Evolutionary conservation across 2,113 vertebrate genomes (phyloP), one percentile per base, ranked within the genome.

Genomic region (Nibea coibor): DNA sequence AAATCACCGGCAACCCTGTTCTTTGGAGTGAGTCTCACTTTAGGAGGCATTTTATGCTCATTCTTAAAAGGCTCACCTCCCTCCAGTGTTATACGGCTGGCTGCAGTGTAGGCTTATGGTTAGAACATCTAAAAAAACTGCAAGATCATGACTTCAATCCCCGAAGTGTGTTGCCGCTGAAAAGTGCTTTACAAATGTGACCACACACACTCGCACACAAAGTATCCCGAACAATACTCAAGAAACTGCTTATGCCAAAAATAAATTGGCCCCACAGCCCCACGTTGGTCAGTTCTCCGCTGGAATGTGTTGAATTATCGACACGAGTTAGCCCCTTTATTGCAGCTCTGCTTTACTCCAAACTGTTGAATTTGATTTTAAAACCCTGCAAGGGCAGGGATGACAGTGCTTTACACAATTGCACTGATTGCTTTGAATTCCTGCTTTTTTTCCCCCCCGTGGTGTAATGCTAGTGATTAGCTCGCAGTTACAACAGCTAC

Each of bases 371-470:
- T 79, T 63, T 50, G 12, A 72, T 11, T 50, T 69, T 19, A 31
- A 42, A 42, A 12, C 28, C 16, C 43, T 28, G 12, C 5, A 11
- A 66, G 42, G 17, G 3, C 15, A 42, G 11, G 2, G 5, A 45
- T 31, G 10, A 22, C 6, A 82, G 28, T 75, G 58, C 53, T 75
- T 39, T 10, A 19, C 26, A 86, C 17, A 75, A 47, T n/a, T n/a
- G 42, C 28, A 66, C 50, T 64, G 47, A 66, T 66, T 71, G 28
- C 59, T 69, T 48, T 61, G 22, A 65, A 42, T 62, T 14, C 22
- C 47, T 47, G 20, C 35, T 58, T 69, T 28, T 58, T 58, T 53
- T 26, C 2, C 2, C 24, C 24, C 31, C n/a, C 35, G 19, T 26
- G 39, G 5, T 10, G 3, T 51, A 50, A 50, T 67, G 54, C 45